Evolutionary conservation across 2,113 vertebrate species (phyloP).

Genomic region (Sorex araneus): DNA sequence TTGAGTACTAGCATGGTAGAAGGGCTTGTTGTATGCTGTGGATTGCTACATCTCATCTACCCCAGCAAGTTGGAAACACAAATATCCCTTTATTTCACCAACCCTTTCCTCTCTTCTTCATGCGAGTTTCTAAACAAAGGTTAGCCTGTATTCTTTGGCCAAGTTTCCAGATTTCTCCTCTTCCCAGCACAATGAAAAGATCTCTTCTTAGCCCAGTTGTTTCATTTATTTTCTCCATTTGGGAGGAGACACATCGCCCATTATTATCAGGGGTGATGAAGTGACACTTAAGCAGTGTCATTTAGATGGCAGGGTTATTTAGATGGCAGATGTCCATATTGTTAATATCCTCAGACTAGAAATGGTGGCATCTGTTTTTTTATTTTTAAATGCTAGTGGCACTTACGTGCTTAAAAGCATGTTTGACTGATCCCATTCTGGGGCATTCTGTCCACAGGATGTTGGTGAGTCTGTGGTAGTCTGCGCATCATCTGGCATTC

Average conservation of each 20-base stretch:
- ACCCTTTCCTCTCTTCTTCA: slow-evolving; percentile 52
- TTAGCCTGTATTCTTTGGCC: slow-evolving; percentile 83
- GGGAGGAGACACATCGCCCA: slow-evolving; percentile 66
- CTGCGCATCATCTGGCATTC: neutral
- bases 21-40: slow-evolving; percentile 53
- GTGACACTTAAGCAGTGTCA: slow-evolving; percentile 66
- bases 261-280: slow-evolving; percentile 68
- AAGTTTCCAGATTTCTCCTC: slow-evolving; percentile 72
- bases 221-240: slow-evolving; percentile 80
- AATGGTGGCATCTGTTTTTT: slow-evolving; percentile 63
- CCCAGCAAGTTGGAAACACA: slow-evolving; percentile 68
- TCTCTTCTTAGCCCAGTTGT: slow-evolving; percentile 71
- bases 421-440: neutral
- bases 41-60: slow-evolving; percentile 8
- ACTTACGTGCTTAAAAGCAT: neutral
- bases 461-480: neutral
- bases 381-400: slow-evolving; percentile 38
- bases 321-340: slow-evolving; percentile 55
- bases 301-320: slow-evolving; percentile 28
- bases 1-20: neutral
- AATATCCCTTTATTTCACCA: slow-evolving; percentile 78
- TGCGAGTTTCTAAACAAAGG: slow-evolving; percentile 76
- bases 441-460: slow-evolving; percentile 3
- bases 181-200: slow-evolving; percentile 74
- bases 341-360: slow-evolving; percentile 64